Evolutionary conservation across 2,797 vertebrate genomes (phyloP).

Genomic region (Pterois miles): DNA sequence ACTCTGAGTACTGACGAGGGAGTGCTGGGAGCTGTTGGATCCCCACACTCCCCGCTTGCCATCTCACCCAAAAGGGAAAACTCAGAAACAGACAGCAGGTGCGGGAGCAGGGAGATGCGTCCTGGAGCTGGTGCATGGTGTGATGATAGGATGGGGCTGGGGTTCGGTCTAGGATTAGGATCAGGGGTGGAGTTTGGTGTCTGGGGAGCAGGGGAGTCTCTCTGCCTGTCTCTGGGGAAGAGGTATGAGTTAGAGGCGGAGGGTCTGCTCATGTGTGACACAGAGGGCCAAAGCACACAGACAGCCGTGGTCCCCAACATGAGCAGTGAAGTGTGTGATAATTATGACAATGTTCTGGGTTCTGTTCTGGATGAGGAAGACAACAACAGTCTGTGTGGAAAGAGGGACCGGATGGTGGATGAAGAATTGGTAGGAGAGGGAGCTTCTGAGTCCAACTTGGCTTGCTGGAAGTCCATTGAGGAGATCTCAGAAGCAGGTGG

Average conservation of each 20-base stretch:
- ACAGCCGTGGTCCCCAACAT: constrained; percentile 62
- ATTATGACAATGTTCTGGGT: constrained; percentile 63
- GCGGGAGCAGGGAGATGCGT: constrained; percentile 46
- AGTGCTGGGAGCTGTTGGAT: constrained; percentile 72
- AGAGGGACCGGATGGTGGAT: constrained; percentile 65
- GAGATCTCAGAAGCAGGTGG: constrained; percentile 85
- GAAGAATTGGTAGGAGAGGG: constrained; percentile 59
- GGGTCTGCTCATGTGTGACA: constrained; percentile 80
- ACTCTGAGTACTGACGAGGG: constrained; percentile 78
- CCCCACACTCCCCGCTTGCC: constrained; percentile 81
- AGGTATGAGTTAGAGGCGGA: constrained; percentile 80
- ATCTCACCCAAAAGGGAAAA: constrained; percentile 89
- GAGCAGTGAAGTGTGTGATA: constrained; percentile 51
- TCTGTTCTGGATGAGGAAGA: constrained; percentile 77
- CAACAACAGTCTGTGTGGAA: constrained; percentile 74
- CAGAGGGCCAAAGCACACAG: constrained; percentile 69
- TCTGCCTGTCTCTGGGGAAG: constrained; percentile 76
- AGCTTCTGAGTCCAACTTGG: constrained; percentile 78
- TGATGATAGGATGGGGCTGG: constrained; percentile 55
- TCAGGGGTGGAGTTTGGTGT: constrained; percentile 60
- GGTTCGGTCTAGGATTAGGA: constrained; percentile 56
- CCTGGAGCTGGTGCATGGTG: constrained; percentile 68
- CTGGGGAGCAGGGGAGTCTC: constrained; percentile 78
- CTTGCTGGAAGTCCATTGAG: constrained; percentile 81
- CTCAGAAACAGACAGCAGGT: constrained; percentile 78